phyloP scores from a whole-genome alignment of 2,888 invertebrate genomes.

The Euplagia quadripunctaria region DNA sequence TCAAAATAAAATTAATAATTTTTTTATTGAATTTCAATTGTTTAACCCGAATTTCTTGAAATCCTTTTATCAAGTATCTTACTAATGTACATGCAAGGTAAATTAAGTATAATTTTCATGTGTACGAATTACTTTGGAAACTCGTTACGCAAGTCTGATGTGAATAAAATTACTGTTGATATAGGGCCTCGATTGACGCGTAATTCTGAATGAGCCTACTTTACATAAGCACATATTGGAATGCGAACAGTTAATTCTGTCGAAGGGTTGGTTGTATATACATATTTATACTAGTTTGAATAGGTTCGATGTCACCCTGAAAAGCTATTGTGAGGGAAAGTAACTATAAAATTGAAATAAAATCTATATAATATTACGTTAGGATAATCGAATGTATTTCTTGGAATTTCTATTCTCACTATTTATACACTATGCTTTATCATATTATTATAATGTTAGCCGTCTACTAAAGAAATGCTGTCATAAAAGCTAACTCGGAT shows the following conservation, averaged over 20 bases:
- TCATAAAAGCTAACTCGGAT: no score
- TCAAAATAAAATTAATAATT: no score
- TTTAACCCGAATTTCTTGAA: no score
- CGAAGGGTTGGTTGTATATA: conserved; percentile 23
- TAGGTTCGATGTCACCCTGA: conserved; percentile 16
- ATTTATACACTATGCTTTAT: no score
- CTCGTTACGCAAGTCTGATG: conserved; percentile 55
- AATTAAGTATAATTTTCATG: conserved; percentile 11
- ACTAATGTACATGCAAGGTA: conserved; percentile 30
- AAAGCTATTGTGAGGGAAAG: not conserved
- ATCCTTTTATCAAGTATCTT: conserved; percentile 20
- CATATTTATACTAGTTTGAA: conserved; percentile 9
- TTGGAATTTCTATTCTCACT: no score
- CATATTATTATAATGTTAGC: no score
- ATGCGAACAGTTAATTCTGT: conserved; percentile 10
- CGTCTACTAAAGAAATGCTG: no score
- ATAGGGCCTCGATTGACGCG: conserved; percentile 49
- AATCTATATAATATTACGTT: no score
- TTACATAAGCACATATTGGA: conserved; percentile 44
- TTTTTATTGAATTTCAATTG: not conserved
- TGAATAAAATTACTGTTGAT: conserved; percentile 60
- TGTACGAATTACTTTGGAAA: conserved; percentile 44
- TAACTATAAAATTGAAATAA: not conserved
- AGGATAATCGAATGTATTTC: no score
- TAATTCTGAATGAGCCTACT: conserved; percentile 47